A percentile compares a stretch with the other conserved stretches of the same genome.
phyloP scores from a whole-genome alignment of 2,113 vertebrate species.

The Calidris pygmaea region DNA sequence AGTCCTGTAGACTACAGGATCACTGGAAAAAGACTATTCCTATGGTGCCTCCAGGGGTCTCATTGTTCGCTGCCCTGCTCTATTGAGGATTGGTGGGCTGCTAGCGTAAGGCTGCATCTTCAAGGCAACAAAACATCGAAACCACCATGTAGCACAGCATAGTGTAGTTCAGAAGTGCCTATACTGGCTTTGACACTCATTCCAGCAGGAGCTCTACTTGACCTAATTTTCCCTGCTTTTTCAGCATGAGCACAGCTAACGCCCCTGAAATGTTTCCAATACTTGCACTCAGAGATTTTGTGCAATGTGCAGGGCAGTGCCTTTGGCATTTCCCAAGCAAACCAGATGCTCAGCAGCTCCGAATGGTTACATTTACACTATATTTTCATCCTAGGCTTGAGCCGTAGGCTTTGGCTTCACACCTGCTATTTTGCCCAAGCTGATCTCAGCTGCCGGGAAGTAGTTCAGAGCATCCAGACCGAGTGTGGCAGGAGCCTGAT shows the following conservation, averaged over 20 bases:
- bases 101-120: background rate
- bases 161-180: background rate
- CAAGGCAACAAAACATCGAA: background rate
- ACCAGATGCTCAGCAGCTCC: slow-evolving; percentile 17
- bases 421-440: background rate
- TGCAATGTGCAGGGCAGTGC: background rate
- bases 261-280: slow-evolving; percentile 15
- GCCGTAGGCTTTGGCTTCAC: background rate
- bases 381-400: background rate
- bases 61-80: background rate
- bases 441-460: background rate
- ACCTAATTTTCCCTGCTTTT: slow-evolving; percentile 27
- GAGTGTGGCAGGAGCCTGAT: background rate
- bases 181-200: background rate
- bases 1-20: background rate
- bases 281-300: slow-evolving; percentile 8
- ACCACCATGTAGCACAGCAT: background rate
- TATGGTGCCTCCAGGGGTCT: background rate
- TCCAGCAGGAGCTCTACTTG: background rate
- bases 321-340: background rate
- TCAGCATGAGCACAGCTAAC: background rate
- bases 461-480: background rate
- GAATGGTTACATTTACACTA: background rate
- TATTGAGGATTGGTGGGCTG: background rate
- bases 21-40: background rate